A percentile compares a stretch with the other conserved stretches of the same genome.
phyloP scores from a whole-genome alignment of 2,888 invertebrate genomes.

The Litoditis marina region DNA sequence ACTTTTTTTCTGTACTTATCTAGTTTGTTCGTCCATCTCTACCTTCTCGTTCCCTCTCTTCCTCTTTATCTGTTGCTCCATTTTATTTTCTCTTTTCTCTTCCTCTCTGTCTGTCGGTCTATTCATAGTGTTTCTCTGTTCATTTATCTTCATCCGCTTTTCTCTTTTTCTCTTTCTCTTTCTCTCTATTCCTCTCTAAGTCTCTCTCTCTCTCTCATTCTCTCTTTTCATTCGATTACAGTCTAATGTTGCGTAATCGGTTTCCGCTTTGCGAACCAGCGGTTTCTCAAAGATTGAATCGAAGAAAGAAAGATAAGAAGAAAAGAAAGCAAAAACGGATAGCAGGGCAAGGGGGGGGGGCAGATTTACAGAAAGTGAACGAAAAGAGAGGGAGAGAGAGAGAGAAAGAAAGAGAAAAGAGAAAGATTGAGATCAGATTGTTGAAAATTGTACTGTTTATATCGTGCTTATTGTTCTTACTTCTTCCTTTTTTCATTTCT shows the following conservation, averaged over 20 bases:
- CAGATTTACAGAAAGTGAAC: too few relatives aligned
- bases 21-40: too few relatives aligned
- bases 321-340: too few relatives aligned
- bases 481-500: background rate
- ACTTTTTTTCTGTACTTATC: too few relatives aligned
- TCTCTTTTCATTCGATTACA: background rate
- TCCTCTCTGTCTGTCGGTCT: slow-evolving; percentile 2
- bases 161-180: background rate
- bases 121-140: background rate
- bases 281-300: too few relatives aligned
- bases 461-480: background rate
- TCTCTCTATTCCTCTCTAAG: background rate
- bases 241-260: background rate
- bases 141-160: background rate
- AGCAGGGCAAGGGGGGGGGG: too few relatives aligned
- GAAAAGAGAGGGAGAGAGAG: too few relatives aligned
- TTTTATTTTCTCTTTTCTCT: background rate
- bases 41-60: background rate
- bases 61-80: background rate
- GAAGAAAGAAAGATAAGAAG: too few relatives aligned
- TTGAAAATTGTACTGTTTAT: too few relatives aligned
- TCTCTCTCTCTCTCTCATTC: background rate
- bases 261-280: background rate
- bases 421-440: too few relatives aligned
- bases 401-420: too few relatives aligned